These are phyloP conservation scores for Austrofundulus limnaeus DNA, from an alignment of 2,113 vertebrate species.

Conservation along the genomic window DNA sequence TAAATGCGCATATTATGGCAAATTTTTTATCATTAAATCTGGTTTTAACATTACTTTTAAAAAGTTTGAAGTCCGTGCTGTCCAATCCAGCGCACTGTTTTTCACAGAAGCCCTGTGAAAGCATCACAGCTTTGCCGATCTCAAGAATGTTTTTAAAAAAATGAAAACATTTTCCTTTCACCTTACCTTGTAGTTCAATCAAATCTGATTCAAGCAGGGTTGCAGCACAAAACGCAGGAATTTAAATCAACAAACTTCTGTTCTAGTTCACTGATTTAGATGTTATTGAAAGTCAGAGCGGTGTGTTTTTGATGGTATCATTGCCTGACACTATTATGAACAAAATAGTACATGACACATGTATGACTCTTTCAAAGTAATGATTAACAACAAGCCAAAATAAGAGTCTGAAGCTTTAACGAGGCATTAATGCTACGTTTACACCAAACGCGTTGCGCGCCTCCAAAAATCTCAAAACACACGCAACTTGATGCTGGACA, in stretches of 20 bases:
- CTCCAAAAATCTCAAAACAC: no score
- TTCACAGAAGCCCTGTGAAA: no score
- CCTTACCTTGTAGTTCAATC: neutral
- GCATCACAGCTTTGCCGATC: no score
- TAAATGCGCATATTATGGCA: no score
- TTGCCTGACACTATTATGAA: neutral
- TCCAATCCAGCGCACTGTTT: no score
- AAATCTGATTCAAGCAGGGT: neutral
- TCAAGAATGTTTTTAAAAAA: fast-evolving
- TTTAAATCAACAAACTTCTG: neutral
- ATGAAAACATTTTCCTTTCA: conserved; percentile 21
- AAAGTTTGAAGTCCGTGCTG: no score
- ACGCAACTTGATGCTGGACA: no score
- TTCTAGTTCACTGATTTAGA: neutral
- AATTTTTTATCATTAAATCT: no score
- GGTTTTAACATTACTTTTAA: no score
- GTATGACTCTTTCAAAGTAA: neutral
- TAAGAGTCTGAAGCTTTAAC: neutral
- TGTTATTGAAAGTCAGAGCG: no score
- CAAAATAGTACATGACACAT: neutral
- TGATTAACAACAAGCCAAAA: neutral
- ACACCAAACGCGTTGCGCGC: no score
- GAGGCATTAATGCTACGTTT: neutral
- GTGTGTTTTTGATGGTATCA: no score
- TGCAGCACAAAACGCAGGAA: neutral